These are phyloP conservation scores for Helobdella robusta DNA, from an alignment of 2,888 invertebrate genomes.

Conservation along the genomic window DNA sequence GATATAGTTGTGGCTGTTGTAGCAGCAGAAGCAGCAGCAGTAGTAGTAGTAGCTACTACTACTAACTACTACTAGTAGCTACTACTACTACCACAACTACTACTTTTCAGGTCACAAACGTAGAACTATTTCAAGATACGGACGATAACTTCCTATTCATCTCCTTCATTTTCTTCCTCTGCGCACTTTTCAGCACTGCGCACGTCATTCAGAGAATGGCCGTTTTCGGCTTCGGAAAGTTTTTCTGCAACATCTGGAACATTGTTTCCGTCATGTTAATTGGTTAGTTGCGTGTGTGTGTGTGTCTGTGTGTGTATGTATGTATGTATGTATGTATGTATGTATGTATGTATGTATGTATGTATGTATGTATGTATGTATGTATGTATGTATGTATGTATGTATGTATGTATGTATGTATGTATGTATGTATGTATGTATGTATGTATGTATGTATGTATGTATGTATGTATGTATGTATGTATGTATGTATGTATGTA, in stretches of 20 bases:
- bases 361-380: slow-evolving; percentile 1
- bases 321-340: slow-evolving; percentile 1
- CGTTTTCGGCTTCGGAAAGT: slow-evolving; percentile 13
- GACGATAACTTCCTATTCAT: background rate
- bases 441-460: slow-evolving; percentile 1
- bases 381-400: background rate
- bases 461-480: slow-evolving; percentile 1
- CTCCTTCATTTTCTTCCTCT: slow-evolving; percentile 9
- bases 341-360: background rate
- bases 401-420: slow-evolving; percentile 1
- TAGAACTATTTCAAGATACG: background rate
- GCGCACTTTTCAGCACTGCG: background rate
- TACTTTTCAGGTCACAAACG: background rate
- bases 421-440: slow-evolving; percentile 1
- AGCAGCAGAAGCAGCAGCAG: no score
- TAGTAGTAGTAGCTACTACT: no score
- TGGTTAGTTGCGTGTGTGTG: background rate
- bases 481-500: slow-evolving; percentile 2
- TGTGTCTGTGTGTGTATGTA: background rate
- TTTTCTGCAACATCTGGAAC: slow-evolving; percentile 23
- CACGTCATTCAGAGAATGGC: slow-evolving; percentile 11
- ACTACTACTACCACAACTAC: no score
- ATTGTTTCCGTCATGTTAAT: slow-evolving; percentile 5
- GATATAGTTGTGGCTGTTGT: no score
- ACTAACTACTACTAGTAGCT: no score